Base-by-base conservation (phyloP, 2,888 invertebrate genomes). In the Tridacna gigas region DNA sequence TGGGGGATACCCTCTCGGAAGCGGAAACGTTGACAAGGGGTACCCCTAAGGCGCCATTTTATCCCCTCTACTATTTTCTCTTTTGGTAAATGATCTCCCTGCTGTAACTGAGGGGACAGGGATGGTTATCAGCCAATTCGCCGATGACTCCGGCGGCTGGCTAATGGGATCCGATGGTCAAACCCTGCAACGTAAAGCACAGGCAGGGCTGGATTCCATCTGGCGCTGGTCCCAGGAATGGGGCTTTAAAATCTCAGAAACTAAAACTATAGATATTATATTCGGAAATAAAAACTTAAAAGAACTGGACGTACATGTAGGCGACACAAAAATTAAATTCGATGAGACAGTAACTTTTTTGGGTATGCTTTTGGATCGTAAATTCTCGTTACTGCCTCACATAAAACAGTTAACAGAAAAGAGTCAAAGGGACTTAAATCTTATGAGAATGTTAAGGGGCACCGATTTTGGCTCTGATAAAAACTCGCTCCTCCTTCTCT, bases 91-190 rank as follows among this genome's bases (percentile, higher is more conserved):
- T 22, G 78, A 63, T 15, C 82, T 78, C 13, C 78, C 77, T 51
- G 82, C 66, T 56, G 25, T 9, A 65, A 7, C 28, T 13, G 26
- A 65, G 65, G 65, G 65, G 65, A 26, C 65, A 65, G 65, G 65
- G 25, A 77, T 81, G 80, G 65, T 77, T 26, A 61, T 77, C 22
- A 74, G 66, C 56, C 74, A 75, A 37, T 82, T 78, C 63, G 75
- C 75, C 18, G 78, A 82, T 79, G 82, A 82, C 37, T 74, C 75
- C 4, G 74, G 75, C 37, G 65, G 69, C n/a, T 82, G 78, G 82
- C 74, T 67, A 75, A n/a, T 25, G n/a, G 74, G 78, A n/a, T 69
- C 74, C 47, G 75, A 69, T 51, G 56, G 67, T 26, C 28, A n/a
- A 25, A 28, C 74, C n/a, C 74, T 75, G n/a, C 26, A 67, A 22